Percentiles rank a stretch among this genome's conserved stretches.
phyloP scores from a whole-genome alignment of 2,113 vertebrate species.

The Danionella cerebrum region DNA sequence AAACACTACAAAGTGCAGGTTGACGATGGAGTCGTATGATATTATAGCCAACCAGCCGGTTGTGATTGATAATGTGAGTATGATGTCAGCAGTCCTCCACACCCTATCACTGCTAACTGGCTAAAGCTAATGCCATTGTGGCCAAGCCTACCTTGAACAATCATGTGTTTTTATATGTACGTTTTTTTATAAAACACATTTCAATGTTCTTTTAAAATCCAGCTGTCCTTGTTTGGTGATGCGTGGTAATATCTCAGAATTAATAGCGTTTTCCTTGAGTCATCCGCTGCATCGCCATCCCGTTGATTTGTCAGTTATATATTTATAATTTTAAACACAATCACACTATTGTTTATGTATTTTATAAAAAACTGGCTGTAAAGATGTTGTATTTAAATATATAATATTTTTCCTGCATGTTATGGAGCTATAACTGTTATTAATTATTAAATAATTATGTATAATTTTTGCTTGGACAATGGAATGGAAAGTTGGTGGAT shows the following conservation, averaged over 20 bases:
- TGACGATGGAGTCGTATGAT: constrained; percentile 82
- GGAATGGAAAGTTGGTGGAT: too few relatives aligned
- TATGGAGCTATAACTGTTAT: too few relatives aligned
- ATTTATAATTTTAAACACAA: too few relatives aligned
- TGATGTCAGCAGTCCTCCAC: constrained; percentile 68
- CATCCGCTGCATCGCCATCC: not conserved
- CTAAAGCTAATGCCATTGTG: constrained; percentile 32
- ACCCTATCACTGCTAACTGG: constrained; percentile 51
- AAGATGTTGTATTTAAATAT: too few relatives aligned
- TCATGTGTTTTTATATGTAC: not conserved
- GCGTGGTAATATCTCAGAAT: not conserved
- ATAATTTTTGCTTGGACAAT: too few relatives aligned
- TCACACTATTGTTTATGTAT: too few relatives aligned
- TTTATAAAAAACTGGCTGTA: too few relatives aligned
- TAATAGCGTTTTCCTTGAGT: constrained; percentile 22
- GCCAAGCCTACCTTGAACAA: not conserved
- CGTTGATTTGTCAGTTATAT: not conserved
- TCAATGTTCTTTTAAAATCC: not conserved
- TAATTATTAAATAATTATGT: too few relatives aligned
- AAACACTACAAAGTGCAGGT: constrained; percentile 22
- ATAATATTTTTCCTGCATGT: too few relatives aligned
- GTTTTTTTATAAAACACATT: not conserved
- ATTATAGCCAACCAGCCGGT: constrained; percentile 84
- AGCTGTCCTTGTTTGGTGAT: too few relatives aligned
- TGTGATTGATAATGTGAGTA: constrained; percentile 85